phyloP scores from a whole-genome alignment of 1,140 invertebrate genomes.

The Drosophila willistoni region DNA sequence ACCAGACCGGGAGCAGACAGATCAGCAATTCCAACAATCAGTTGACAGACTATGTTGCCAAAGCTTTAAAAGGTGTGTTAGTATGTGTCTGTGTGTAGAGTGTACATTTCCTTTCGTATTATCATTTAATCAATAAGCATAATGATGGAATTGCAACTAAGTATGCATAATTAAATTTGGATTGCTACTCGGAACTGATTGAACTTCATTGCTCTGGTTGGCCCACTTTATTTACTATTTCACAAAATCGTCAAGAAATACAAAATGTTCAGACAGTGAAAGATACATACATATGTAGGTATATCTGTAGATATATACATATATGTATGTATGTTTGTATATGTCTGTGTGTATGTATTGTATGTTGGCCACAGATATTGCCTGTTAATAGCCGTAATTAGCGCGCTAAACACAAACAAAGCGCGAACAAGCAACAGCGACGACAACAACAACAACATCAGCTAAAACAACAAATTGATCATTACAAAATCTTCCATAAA shows the following conservation, averaged over 20 bases:
- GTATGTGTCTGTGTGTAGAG: slow-evolving; percentile 6
- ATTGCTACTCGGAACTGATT: slow-evolving; percentile 6
- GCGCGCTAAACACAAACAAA: slow-evolving; percentile 41
- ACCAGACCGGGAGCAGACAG: slow-evolving; percentile 17
- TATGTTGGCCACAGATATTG: slow-evolving; percentile 52
- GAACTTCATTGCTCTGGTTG: slow-evolving; percentile 24
- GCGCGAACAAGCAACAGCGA: slow-evolving; percentile 37
- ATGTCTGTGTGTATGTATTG: slow-evolving; percentile 15
- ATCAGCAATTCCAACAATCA: slow-evolving; percentile 19
- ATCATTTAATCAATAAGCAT: slow-evolving; percentile 9
- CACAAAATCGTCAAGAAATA: slow-evolving; percentile 11
- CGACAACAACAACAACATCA: slow-evolving; percentile 27
- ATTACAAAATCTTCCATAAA: slow-evolving; percentile 69
- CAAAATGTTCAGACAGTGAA: slow-evolving; percentile 13
- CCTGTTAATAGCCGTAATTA: slow-evolving; percentile 69
- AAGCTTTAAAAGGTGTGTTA: slow-evolving; percentile 21
- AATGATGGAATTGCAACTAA: slow-evolving; percentile 22
- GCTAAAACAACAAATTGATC: slow-evolving; percentile 63
- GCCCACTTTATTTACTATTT: slow-evolving; percentile 4
- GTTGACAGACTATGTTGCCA: slow-evolving; percentile 33
- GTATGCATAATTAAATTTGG: slow-evolving; percentile 20
- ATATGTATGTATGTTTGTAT: neutral
- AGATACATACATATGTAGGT: slow-evolving; percentile 15
- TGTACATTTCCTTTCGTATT: neutral
- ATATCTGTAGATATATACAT: neutral